Evolutionary conservation across 2,888 invertebrate species (phyloP).

Genomic region (Sabatieria punctata): DNA sequence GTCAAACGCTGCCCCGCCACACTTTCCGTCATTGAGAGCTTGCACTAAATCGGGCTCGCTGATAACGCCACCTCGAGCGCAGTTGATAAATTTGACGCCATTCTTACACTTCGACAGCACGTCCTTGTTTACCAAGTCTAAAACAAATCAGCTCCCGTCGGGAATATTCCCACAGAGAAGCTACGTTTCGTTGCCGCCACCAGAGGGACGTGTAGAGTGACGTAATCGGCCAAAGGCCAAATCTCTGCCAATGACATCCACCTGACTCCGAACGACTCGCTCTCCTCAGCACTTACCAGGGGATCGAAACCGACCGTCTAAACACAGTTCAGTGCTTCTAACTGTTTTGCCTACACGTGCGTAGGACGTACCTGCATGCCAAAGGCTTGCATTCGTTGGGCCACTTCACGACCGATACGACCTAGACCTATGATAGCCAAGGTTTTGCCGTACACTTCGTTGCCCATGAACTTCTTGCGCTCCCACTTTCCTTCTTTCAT

Average conservation of each 20-base stretch:
- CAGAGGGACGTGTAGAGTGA: slow-evolving; percentile 88
- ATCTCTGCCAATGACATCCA: slow-evolving; percentile 64
- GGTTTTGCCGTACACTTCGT: slow-evolving; percentile 73
- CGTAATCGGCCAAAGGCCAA: slow-evolving; percentile 82
- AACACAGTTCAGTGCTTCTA: slow-evolving; percentile 1
- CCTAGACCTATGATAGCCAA: slow-evolving; percentile 84
- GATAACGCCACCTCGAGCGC: slow-evolving; percentile 87
- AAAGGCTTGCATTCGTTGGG: slow-evolving; percentile 76
- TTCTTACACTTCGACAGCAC: slow-evolving; percentile 61
- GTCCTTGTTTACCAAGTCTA: slow-evolving; percentile 63
- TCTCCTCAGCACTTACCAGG: slow-evolving; percentile 58
- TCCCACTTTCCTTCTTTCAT: slow-evolving; percentile 84
- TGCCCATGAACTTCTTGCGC: slow-evolving; percentile 53
- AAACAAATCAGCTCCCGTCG: background rate
- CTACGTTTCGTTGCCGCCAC: slow-evolving; percentile 75
- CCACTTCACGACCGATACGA: slow-evolving; percentile 85
- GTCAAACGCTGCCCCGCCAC: slow-evolving; percentile 82
- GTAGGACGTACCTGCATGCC: slow-evolving; percentile 83
- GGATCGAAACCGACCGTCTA: slow-evolving; percentile 90
- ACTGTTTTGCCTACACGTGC: no score
- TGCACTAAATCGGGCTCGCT: slow-evolving; percentile 65
- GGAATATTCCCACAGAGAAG: slow-evolving; percentile 13
- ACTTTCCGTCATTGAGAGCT: slow-evolving; percentile 61
- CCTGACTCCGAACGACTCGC: slow-evolving; percentile 56
- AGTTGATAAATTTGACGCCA: slow-evolving; percentile 76